phyloP scores from a whole-genome alignment of 2,113 vertebrate species.

The Plecturocebus donacophilus region DNA sequence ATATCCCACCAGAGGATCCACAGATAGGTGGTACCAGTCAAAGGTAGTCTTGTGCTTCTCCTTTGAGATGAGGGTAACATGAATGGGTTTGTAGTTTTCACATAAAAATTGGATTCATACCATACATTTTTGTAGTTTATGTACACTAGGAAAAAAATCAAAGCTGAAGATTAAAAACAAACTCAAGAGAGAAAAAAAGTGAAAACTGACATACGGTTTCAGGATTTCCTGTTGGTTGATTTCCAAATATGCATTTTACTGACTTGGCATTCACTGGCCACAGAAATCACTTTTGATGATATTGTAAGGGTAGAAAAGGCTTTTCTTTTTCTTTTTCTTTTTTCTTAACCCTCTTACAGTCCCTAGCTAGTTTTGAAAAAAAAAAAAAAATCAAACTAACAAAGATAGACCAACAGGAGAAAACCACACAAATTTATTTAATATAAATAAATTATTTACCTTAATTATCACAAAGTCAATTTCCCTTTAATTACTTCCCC shows the following conservation, averaged over 20 bases:
- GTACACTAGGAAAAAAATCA: background rate
- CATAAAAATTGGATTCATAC: background rate
- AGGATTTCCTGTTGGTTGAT: background rate
- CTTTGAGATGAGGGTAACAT: background rate
- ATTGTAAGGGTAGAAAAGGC: background rate
- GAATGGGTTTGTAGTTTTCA: background rate
- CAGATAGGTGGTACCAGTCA: background rate
- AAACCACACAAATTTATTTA: background rate
- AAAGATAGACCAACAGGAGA: background rate
- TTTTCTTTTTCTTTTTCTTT: background rate
- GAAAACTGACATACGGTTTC: background rate
- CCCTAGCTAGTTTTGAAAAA: background rate
- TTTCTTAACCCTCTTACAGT: background rate
- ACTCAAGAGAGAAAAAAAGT: background rate
- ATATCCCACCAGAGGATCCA: background rate
- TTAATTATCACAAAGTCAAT: conserved; percentile 26
- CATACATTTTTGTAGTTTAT: background rate
- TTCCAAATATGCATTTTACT: background rate
- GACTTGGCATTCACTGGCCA: background rate
- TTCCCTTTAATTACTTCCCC: background rate
- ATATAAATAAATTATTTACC: background rate
- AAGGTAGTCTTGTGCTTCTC: background rate
- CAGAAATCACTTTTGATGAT: conserved; percentile 24
- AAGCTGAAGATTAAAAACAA: conserved; percentile 54
- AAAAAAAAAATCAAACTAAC: background rate